Conservation (phyloP, 2,888 invertebrate species). For the Liopterus haemorrhoidalis region DNA sequence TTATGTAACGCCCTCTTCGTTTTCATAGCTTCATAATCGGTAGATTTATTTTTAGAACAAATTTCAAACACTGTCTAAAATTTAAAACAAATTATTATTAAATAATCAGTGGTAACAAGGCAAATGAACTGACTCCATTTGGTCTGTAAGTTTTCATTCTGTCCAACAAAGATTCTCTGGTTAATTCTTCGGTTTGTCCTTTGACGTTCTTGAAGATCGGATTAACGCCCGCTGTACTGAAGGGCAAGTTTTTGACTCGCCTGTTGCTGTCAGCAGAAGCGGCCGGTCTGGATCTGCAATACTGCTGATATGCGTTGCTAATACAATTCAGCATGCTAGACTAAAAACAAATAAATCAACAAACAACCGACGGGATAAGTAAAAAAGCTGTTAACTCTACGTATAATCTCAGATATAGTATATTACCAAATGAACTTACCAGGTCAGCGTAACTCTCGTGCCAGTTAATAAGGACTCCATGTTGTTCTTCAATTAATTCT, state of each 20-base stretch:
- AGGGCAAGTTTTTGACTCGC: slow-evolving; percentile 67
- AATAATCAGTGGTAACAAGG: not conserved
- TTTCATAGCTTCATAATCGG: slow-evolving; percentile 80
- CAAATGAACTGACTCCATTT: slow-evolving; percentile 56
- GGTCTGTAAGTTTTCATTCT: slow-evolving; percentile 72
- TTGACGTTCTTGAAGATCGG: slow-evolving; percentile 52
- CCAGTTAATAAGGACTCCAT: slow-evolving; percentile 67
- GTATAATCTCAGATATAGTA: not conserved
- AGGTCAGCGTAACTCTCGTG: slow-evolving; percentile 70
- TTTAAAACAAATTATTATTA: slow-evolving; percentile 3
- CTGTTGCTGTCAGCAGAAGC: slow-evolving; percentile 87
- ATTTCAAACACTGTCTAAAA: slow-evolving; percentile 91
- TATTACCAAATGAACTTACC: slow-evolving; percentile 49
- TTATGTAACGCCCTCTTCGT: slow-evolving; percentile 71
- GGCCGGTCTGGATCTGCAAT: slow-evolving; percentile 77
- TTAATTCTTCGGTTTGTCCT: slow-evolving; percentile 39
- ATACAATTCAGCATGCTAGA: slow-evolving; percentile 64
- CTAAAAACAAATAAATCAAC: slow-evolving; percentile 42
- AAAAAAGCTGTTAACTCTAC: not conserved
- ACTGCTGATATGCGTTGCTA: slow-evolving; percentile 86
- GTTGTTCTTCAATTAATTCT: slow-evolving; percentile 73
- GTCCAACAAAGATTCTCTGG: slow-evolving; percentile 50
- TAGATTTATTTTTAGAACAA: slow-evolving; percentile 71
- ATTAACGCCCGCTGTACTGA: slow-evolving; percentile 55
- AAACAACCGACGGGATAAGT: slow-evolving; percentile 1